A percentile compares a stretch with the other conserved stretches of the same genome.
These are phyloP conservation scores for Neofelis nebulosa DNA, from an alignment of 2,113 vertebrate species.

Conservation along the genomic window DNA sequence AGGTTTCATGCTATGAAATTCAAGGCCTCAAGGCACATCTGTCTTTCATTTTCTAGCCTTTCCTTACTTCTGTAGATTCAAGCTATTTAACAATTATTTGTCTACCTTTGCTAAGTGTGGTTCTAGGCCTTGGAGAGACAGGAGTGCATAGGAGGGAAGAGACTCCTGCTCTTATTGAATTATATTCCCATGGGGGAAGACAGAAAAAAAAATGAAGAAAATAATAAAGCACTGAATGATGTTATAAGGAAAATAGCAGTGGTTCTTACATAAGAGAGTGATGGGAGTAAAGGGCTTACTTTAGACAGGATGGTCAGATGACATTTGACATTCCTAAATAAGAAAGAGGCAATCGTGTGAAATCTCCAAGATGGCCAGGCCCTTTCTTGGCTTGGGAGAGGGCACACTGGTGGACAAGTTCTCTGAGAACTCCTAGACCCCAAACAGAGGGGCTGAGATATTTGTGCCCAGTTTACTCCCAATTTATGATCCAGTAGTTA, in stretches of 20 bases:
- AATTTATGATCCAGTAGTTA: not conserved
- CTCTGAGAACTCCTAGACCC: not conserved
- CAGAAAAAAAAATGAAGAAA: not conserved
- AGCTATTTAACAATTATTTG: not conserved
- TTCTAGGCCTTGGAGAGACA: not conserved
- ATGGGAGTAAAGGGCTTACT: not conserved
- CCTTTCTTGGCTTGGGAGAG: not conserved
- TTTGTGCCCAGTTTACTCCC: not conserved
- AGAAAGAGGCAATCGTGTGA: not conserved
- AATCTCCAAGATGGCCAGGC: not conserved
- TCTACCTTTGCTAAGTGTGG: not conserved
- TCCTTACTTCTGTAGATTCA: not conserved
- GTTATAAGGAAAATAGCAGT: not conserved
- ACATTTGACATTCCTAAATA: not conserved
- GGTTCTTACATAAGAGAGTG: not conserved
- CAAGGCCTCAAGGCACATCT: not conserved
- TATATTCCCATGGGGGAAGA: not conserved
- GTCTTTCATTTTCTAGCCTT: not conserved
- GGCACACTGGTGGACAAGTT: not conserved
- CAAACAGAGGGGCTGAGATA: not conserved
- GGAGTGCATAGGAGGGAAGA: not conserved
- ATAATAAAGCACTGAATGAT: not conserved
- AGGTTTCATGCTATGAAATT: not conserved
- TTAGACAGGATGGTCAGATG: not conserved
- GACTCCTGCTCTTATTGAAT: not conserved